A percentile compares a stretch with the other conserved stretches of the same genome.
phyloP scores from a whole-genome alignment of 2,113 vertebrate species.

The Hippocampus abdominalis region DNA sequence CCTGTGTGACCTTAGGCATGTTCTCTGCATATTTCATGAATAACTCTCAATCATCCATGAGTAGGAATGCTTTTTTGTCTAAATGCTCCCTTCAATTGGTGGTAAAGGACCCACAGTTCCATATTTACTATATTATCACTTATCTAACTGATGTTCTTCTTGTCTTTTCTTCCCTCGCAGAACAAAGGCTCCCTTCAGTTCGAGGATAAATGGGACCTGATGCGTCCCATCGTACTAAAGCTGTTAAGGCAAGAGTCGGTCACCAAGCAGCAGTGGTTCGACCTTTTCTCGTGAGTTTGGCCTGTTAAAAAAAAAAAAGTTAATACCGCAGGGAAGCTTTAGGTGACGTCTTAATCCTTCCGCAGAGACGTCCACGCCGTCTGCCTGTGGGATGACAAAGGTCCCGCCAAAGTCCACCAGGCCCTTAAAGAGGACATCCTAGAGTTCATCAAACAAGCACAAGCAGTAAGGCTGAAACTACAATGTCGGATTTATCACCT shows the following conservation, averaged over 20 bases:
- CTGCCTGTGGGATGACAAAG: conserved; percentile 98
- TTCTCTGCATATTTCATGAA: too few relatives aligned
- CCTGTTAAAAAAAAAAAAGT: neutral
- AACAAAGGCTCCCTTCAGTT: conserved; percentile 99
- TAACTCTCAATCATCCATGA: too few relatives aligned
- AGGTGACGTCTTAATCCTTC: conserved; percentile 23
- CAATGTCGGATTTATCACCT: neutral
- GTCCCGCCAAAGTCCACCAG: conserved; percentile 97
- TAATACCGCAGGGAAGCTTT: neutral
- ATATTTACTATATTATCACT: neutral
- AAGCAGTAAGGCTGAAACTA: conserved; percentile 80
- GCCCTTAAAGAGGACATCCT: conserved; percentile 98
- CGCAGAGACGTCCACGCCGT: conserved; percentile 95
- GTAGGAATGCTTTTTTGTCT: too few relatives aligned
- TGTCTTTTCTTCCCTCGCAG: conserved; percentile 48
- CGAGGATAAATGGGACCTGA: conserved; percentile 99
- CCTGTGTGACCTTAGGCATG: too few relatives aligned
- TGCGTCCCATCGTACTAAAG: conserved; percentile 97
- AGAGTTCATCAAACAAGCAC: conserved; percentile 99
- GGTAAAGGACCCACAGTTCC: neutral
- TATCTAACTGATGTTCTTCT: neutral
- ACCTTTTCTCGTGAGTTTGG: conserved; percentile 92
- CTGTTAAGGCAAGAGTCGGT: conserved; percentile 97
- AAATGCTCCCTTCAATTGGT: too few relatives aligned
- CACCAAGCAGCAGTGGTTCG: conserved; percentile 98